A percentile compares a stretch with the other conserved stretches of the same genome.
Evolutionary conservation across 2,797 vertebrate species (phyloP).

Genomic region (Lacerta agilis): DNA sequence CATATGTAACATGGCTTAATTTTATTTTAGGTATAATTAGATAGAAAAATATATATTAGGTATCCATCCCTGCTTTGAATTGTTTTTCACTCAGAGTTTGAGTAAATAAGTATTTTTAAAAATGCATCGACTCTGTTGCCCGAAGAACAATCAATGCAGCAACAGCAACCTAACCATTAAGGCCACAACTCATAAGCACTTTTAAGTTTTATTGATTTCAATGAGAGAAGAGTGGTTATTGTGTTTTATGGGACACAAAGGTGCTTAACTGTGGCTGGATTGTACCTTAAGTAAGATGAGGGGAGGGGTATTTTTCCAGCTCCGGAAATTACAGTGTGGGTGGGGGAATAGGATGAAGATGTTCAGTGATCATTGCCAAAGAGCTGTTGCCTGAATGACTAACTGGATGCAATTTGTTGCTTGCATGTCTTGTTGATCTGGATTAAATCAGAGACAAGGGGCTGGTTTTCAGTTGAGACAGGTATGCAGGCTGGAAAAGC

Average conservation of each 20-base stretch:
- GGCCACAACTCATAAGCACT: not conserved
- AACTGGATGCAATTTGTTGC: slow-evolving; percentile 46
- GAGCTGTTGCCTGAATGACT: slow-evolving; percentile 37
- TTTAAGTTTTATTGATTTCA: not conserved
- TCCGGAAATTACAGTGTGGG: slow-evolving; percentile 31
- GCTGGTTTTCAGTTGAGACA: not conserved
- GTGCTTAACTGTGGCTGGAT: slow-evolving; percentile 2
- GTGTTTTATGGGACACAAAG: not conserved
- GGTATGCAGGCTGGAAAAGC: slow-evolving; percentile 7
- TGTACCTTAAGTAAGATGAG: not conserved
- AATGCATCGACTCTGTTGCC: not conserved
- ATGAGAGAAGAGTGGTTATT: not conserved
- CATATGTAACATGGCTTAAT: not conserved
- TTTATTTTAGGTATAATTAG: not conserved
- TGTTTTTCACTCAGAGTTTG: not conserved
- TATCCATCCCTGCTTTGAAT: not conserved
- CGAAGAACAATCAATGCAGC: not conserved
- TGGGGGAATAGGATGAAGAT: slow-evolving; percentile 26
- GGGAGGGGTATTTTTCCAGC: slow-evolving; percentile 9
- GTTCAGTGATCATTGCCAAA: slow-evolving; percentile 37
- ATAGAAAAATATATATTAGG: not conserved
- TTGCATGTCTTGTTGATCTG: slow-evolving; percentile 35
- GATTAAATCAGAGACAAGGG: slow-evolving; percentile 33
- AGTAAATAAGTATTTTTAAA: not conserved
- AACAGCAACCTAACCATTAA: not conserved